These are phyloP conservation scores for Holothuria leucospilota DNA, from an alignment of 53 echinoderm and acorn worm genomes.

Conservation along the genomic window DNA sequence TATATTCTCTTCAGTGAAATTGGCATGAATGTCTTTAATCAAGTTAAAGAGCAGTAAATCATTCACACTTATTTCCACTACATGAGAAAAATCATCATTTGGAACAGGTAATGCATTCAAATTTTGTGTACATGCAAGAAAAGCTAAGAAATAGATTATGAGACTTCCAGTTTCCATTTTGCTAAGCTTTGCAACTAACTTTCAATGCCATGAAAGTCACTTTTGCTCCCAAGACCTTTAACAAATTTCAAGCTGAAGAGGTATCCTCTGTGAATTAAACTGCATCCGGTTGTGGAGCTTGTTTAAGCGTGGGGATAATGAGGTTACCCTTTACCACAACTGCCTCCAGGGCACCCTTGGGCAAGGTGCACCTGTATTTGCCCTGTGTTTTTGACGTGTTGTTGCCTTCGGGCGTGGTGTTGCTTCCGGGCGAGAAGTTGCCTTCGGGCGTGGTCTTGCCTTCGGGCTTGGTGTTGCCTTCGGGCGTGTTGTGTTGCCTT, in stretches of 20 bases:
- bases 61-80: not conserved
- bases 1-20: conserved; percentile 1
- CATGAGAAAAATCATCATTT: conserved; percentile 21
- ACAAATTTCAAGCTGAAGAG: conserved; percentile 39
- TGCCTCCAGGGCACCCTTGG: too few species aligned
- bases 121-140: not conserved
- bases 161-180: conserved; percentile 12
- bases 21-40: not conserved
- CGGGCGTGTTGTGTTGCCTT: too few species aligned
- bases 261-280: conserved; percentile 53
- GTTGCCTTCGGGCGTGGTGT: too few species aligned
- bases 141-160: not conserved
- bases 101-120: not conserved
- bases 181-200: not conserved
- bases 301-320: too few species aligned
- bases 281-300: too few species aligned
- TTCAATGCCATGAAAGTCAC: not conserved
- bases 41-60: conserved; percentile 13
- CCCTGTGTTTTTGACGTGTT: too few species aligned
- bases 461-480: too few species aligned
- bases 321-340: too few species aligned
- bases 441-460: too few species aligned
- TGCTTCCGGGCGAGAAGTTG: too few species aligned
- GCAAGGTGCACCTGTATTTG: too few species aligned
- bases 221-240: conserved; percentile 18